Evolutionary conservation across 2,797 vertebrate genomes (phyloP).

Genomic region (Anableps anableps): DNA sequence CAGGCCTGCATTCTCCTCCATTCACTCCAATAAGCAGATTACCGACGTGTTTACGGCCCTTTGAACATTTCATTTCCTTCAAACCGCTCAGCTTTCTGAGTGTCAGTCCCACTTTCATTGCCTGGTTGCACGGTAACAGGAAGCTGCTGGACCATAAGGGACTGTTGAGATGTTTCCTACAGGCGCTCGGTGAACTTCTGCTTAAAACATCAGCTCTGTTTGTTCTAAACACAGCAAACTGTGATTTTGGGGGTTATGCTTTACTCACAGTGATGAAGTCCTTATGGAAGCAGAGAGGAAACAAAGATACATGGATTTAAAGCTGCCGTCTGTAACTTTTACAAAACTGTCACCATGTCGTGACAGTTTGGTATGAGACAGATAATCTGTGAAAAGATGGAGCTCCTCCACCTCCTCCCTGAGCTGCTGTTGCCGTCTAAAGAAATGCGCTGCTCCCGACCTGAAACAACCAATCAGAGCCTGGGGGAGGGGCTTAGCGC

Average conservation of each 20-base stretch:
- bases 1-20: constrained; percentile 65
- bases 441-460: too few relatives aligned
- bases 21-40: constrained; percentile 91
- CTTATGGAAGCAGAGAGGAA: constrained; percentile 49
- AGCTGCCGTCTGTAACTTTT: too few relatives aligned
- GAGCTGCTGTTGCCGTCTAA: too few relatives aligned
- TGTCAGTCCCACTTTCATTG: constrained; percentile 67
- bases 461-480: too few relatives aligned
- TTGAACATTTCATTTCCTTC: constrained; percentile 87
- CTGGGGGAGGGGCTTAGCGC: too few relatives aligned
- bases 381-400: too few relatives aligned
- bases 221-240: not conserved
- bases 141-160: not conserved
- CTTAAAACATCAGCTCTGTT: not conserved
- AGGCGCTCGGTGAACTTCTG: not conserved
- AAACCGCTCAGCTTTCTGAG: constrained; percentile 85
- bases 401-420: too few relatives aligned
- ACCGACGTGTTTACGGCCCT: constrained; percentile 87
- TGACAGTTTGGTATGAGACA: too few relatives aligned
- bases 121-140: not conserved
- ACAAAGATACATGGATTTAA: not conserved
- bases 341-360: too few relatives aligned
- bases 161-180: not conserved
- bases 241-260: not conserved
- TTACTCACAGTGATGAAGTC: constrained; percentile 78